Conservation (phyloP, 2,113 vertebrate genomes). For the Alligator mississippiensis region DNA sequence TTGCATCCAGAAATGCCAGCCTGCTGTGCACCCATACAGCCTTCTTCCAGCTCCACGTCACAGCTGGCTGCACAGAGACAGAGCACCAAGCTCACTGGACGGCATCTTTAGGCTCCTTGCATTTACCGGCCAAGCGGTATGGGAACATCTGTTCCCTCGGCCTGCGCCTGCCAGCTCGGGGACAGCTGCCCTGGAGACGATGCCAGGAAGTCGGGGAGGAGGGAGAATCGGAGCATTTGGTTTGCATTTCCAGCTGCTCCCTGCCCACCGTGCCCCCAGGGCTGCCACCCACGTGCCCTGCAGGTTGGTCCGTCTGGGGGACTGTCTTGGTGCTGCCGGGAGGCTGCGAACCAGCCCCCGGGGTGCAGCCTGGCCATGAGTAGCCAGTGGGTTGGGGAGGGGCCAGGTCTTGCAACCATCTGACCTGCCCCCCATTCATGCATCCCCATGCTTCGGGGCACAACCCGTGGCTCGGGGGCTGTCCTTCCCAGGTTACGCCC, state of each 20-base stretch:
- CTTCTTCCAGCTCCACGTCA: not conserved
- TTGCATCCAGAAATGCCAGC: not conserved
- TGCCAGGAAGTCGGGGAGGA: too few species aligned
- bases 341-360: too few species aligned
- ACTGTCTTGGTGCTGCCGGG: too few species aligned
- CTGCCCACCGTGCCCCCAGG: too few species aligned
- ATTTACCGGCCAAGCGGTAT: not conserved
- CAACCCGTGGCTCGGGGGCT: not conserved
- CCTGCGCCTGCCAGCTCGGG: not conserved
- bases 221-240: not conserved
- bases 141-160: not conserved
- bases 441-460: too few species aligned
- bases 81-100: not conserved
- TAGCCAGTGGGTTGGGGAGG: too few species aligned
- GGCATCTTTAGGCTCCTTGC: not conserved
- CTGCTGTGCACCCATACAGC: not conserved
- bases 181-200: not conserved
- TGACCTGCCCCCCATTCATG: too few species aligned
- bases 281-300: too few species aligned
- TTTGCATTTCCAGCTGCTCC: not conserved
- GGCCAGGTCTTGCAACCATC: too few species aligned
- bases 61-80: not conserved
- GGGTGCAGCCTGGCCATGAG: too few species aligned
- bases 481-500: not conserved
- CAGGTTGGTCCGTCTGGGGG: too few species aligned